phyloP scores from a whole-genome alignment of 2,888 invertebrate genomes.

The Tortricodes alternella region DNA sequence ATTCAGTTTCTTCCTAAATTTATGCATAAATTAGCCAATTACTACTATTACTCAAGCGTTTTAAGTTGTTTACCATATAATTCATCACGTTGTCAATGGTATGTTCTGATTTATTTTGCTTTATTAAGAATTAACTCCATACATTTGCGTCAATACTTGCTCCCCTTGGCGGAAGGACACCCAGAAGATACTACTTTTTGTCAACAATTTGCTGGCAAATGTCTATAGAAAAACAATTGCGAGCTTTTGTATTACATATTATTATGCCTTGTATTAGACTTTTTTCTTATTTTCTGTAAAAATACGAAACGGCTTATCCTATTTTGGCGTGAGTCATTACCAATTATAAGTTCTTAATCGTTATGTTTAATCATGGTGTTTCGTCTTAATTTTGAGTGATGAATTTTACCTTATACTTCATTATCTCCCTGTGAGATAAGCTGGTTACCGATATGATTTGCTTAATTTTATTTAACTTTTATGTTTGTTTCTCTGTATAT shows the following conservation, averaged over 20 bases:
- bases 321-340: conserved; percentile 21
- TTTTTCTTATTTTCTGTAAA: no score
- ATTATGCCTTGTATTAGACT: no score
- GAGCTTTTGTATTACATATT: no score
- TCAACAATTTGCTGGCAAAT: conserved; percentile 3
- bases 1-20: conserved; percentile 26
- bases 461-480: no score
- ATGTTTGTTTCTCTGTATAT: no score
- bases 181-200: conserved; percentile 11
- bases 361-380: background rate
- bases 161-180: conserved; percentile 21
- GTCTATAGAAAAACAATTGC: no score
- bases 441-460: no score
- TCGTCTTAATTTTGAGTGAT: no score
- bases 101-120: background rate
- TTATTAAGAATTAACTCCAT: background rate
- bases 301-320: no score
- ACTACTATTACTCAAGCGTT: background rate
- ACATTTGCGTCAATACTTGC: conserved; percentile 15
- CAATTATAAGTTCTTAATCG: conserved; percentile 2
- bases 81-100: conserved; percentile 12
- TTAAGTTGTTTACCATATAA: background rate
- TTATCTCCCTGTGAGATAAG: no score
- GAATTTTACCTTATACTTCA: no score
- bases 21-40: conserved; percentile 3